These are phyloP conservation scores for Aspidiotus rigidus DNA, from an alignment of 2,888 invertebrate species.

Conservation along the genomic window DNA sequence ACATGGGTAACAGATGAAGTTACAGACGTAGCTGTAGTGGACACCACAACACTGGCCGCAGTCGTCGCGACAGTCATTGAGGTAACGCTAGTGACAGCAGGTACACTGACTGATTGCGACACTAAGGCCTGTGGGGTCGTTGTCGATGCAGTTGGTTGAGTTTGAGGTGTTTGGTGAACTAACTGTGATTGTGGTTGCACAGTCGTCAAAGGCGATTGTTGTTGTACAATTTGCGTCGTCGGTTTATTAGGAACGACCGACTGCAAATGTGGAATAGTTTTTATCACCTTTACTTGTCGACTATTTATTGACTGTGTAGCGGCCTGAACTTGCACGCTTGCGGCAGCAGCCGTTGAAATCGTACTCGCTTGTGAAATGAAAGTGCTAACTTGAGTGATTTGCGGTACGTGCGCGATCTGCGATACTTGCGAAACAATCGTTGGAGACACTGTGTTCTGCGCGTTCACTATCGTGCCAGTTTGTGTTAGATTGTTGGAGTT, in stretches of 20 bases:
- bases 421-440: background rate
- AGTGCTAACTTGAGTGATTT: background rate
- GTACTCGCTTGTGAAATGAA: background rate
- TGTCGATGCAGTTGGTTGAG: background rate
- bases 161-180: slow-evolving; percentile 2
- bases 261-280: slow-evolving; percentile 35
- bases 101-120: slow-evolving; percentile 1
- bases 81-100: background rate
- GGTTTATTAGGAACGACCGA: slow-evolving; percentile 27
- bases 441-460: background rate
- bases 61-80: slow-evolving; percentile 36
- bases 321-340: background rate
- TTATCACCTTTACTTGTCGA: slow-evolving; percentile 35
- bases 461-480: background rate
- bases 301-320: background rate
- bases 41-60: slow-evolving; percentile 37
- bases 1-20: background rate
- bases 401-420: background rate
- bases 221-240: background rate
- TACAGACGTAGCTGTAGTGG: slow-evolving; percentile 36
- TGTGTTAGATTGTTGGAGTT: background rate
- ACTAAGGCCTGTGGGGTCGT: background rate
- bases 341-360: background rate
- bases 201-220: background rate
- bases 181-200: slow-evolving; percentile 40